These are phyloP conservation scores for Cyprinodon tularosa DNA, from an alignment of 2,113 vertebrate species.

Conservation along the genomic window DNA sequence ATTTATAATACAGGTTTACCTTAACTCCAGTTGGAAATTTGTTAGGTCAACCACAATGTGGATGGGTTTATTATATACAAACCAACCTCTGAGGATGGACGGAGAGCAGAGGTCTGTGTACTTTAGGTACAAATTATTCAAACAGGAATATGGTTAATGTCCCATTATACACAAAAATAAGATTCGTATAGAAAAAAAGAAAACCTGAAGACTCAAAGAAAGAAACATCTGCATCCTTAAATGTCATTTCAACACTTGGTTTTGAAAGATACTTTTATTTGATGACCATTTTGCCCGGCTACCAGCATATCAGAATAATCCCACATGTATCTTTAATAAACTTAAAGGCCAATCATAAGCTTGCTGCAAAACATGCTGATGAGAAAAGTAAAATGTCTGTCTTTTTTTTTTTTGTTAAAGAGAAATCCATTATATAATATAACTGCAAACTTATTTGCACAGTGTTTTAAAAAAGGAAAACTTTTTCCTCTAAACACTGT, in stretches of 20 bases:
- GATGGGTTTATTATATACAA: constrained; percentile 48
- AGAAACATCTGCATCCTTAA: background rate
- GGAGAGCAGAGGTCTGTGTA: constrained; percentile 34
- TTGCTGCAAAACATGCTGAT: constrained; percentile 7
- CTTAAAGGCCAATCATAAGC: background rate
- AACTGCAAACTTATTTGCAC: background rate
- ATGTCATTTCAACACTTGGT: constrained; percentile 4
- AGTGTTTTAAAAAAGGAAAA: constrained; percentile 5
- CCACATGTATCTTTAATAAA: constrained; percentile 3
- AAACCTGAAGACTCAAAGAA: background rate
- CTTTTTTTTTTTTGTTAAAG: constrained; percentile 25
- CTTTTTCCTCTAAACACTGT: constrained; percentile 11
- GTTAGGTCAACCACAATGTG: constrained; percentile 19
- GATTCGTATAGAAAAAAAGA: constrained; percentile 5
- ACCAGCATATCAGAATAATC: background rate
- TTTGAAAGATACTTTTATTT: constrained; percentile 9
- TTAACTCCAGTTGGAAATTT: constrained; percentile 34
- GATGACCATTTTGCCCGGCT: background rate
- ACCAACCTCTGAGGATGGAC: constrained; percentile 45
- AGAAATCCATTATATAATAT: constrained; percentile 3
- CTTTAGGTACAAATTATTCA: constrained; percentile 19
- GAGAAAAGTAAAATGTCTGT: constrained; percentile 31
- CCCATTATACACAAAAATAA: constrained; percentile 38
- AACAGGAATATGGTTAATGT: constrained; percentile 20
- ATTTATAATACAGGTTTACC: constrained; percentile 16